Evolutionary conservation across 2,797 vertebrate species (phyloP).

Genomic region (Crenichthys baileyi): DNA sequence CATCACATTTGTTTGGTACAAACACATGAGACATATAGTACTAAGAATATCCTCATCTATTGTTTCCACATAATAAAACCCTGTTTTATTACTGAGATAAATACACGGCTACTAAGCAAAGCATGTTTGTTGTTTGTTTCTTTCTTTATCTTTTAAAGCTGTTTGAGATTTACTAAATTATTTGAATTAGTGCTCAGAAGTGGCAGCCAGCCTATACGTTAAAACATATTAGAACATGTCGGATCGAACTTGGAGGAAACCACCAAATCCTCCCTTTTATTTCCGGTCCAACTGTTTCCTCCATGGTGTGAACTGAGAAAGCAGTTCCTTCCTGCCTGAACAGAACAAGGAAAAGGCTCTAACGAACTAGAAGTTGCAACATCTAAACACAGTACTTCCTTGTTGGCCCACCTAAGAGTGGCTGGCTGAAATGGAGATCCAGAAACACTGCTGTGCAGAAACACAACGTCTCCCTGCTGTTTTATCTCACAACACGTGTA

Average conservation of each 20-base stretch:
- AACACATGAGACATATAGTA: background rate
- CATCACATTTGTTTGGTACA: background rate
- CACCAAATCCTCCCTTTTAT: background rate
- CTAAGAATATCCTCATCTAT: background rate
- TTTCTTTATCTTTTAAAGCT: too few relatives aligned
- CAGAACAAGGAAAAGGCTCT: background rate
- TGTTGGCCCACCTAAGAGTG: background rate
- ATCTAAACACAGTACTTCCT: background rate
- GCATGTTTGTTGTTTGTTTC: too few relatives aligned
- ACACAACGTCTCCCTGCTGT: too few relatives aligned
- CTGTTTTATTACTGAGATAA: too few relatives aligned
- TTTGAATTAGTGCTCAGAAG: too few relatives aligned
- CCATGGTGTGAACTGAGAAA: fast-evolving
- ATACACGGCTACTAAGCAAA: too few relatives aligned
- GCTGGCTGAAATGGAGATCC: background rate
- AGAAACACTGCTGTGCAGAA: background rate
- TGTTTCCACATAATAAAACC: constrained; percentile 19
- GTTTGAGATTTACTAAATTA: too few relatives aligned
- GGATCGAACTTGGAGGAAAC: too few relatives aligned
- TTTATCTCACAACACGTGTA: too few relatives aligned
- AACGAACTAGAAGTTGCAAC: background rate
- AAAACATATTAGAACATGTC: too few relatives aligned
- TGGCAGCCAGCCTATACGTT: too few relatives aligned
- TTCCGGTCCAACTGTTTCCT: background rate
- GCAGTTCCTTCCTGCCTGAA: background rate